Base-by-base conservation (phyloP, 2,797 vertebrate genomes). In the Hapalemur alaotrensis region DNA sequence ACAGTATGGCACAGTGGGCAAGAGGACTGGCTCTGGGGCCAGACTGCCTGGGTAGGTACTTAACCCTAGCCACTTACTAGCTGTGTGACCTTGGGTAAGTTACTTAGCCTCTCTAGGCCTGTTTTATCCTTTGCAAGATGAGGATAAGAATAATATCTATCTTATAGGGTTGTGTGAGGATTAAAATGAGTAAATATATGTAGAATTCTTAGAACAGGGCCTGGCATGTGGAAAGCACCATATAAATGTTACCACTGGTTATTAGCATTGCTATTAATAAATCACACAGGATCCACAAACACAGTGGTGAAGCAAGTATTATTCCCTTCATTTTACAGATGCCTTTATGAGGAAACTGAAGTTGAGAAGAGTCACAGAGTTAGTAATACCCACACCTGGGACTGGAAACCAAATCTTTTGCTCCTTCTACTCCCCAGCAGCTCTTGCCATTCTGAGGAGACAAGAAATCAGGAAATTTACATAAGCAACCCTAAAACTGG, bases 301-400 rank as follows among this genome's bases (percentile, higher is more conserved):
- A 83, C n/a, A 59, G 59, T 75, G 89, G 69, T 94, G 89, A 96
- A 92, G 41, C 10, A 63, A 52, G 52, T 65, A 7, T 48, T 57
- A 35, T 95, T 83, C 38, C 69, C 63, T 96, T 95, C 52, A 50
- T 96, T 97, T 96, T 93, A 69, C 96, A 98, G 97, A 92, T 96
- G 91, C 4, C 80, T 93, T 87, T 57, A 72, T 54, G 83, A 96
- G 83, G 89, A 94, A 84, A 59, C 86, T 7, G 35, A 65, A 92
- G 83, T 80, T 81, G 48, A 14, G 83, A 94, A 96, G 94, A 72
- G 15, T 50, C 43, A 28, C 91, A 46, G 70, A 95, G 67, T 72
- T 48, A 81, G 91, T 46, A 59, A 69, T 41, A 52, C 20, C 79
- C 65, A 91, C 95, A 57, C 61, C 72, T 83, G 92, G 72, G 89